A percentile compares a stretch with the other conserved stretches of the same genome.
Evolutionary conservation across 2,797 vertebrate genomes (phyloP).

Genomic region (Ctenopoma kingsleyae): DNA sequence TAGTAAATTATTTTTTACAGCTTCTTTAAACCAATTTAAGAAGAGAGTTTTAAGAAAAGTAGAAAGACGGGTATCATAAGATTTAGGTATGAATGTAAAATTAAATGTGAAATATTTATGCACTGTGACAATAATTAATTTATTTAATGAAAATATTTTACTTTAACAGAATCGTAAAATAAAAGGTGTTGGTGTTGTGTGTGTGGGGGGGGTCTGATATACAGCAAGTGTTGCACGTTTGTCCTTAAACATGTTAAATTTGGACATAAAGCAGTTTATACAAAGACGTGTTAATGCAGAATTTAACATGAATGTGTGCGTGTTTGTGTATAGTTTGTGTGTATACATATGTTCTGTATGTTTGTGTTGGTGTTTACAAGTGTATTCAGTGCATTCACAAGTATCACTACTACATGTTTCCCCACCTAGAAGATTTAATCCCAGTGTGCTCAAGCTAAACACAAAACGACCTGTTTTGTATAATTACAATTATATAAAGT

Average conservation of each 20-base stretch:
- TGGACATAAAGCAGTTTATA: too few species aligned
- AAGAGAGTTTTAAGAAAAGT: too few species aligned
- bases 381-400: slow-evolving; percentile 37
- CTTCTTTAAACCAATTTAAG: slow-evolving; percentile 2
- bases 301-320: slow-evolving; percentile 22
- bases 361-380: slow-evolving; percentile 24
- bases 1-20: slow-evolving; percentile 52
- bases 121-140: not conserved
- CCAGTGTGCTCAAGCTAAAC: slow-evolving; percentile 34
- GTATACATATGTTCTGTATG: slow-evolving; percentile 12
- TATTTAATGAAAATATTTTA: not conserved
- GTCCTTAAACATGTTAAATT: slow-evolving; percentile 13
- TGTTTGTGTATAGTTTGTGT: slow-evolving; percentile 21
- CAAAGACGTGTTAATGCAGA: slow-evolving; percentile 3
- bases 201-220: not conserved
- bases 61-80: not conserved
- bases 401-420: slow-evolving; percentile 29
- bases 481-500: slow-evolving; percentile 19
- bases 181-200: not conserved
- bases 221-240: not conserved
- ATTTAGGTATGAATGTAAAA: not conserved
- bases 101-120: not conserved
- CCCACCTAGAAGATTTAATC: slow-evolving; percentile 37
- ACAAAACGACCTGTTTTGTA: slow-evolving; percentile 16
- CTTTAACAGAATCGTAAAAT: not conserved